Conservation (phyloP, 2,113 vertebrate genomes). For the Speoplatyrhinus poulsoni region DNA sequence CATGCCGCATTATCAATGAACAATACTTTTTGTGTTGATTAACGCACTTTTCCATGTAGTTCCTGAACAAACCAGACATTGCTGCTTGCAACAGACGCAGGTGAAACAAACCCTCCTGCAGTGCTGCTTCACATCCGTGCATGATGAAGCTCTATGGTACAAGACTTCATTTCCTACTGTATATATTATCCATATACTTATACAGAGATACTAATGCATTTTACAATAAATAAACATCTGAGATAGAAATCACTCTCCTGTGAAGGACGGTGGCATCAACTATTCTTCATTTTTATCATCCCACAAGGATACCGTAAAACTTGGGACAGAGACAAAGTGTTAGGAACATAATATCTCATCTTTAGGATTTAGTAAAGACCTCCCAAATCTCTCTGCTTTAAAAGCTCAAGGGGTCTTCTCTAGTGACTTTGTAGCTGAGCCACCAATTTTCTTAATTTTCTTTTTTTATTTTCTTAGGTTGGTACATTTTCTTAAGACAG, state of each 20-base stretch:
- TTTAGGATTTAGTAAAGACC: conserved; percentile 46
- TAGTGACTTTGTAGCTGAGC: conserved; percentile 9
- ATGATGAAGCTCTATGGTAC: no score
- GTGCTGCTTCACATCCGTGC: no score
- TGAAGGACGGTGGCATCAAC: conserved; percentile 49
- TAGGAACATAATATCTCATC: conserved; percentile 39
- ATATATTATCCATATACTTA: conserved; percentile 1
- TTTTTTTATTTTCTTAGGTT: neutral
- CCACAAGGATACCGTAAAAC: conserved; percentile 30
- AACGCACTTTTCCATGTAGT: no score
- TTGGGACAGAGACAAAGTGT: conserved; percentile 23
- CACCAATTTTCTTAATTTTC: neutral
- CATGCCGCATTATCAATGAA: no score
- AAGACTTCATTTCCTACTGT: no score
- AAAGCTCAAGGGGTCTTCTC: conserved; percentile 32
- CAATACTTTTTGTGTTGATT: no score
- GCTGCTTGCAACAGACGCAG: no score
- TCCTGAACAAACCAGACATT: no score
- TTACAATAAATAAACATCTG: conserved; percentile 27
- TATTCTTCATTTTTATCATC: conserved; percentile 48
- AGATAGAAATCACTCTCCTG: conserved; percentile 42
- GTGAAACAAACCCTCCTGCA: no score
- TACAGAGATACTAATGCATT: conserved; percentile 18
- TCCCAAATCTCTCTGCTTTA: conserved; percentile 38
- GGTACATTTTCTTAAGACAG: neutral